These are phyloP conservation scores for Leptinotarsa haldemani DNA, from an alignment of 2,888 invertebrate genomes.

Conservation along the genomic window DNA sequence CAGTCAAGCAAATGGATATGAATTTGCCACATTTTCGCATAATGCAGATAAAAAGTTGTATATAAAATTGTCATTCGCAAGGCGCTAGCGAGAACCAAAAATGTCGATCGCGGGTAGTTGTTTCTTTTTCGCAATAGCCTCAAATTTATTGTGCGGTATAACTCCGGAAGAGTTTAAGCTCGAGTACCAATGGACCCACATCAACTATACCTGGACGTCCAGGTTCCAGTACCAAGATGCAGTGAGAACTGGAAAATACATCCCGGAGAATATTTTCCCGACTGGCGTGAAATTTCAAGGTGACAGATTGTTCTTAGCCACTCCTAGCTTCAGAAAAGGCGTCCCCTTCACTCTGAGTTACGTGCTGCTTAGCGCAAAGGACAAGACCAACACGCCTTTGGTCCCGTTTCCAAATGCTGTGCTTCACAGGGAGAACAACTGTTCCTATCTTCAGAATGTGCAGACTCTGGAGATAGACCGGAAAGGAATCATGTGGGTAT, in stretches of 20 bases:
- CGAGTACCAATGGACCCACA: conserved; percentile 71
- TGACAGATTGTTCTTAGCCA: conserved; percentile 74
- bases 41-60: too few relatives aligned
- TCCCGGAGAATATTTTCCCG: conserved; percentile 76
- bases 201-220: conserved; percentile 76
- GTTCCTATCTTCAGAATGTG: conserved; percentile 77
- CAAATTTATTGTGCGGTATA: background rate
- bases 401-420: conserved; percentile 79
- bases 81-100: background rate
- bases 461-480: conserved; percentile 81
- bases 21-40: too few relatives aligned
- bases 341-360: conserved; percentile 76
- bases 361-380: conserved; percentile 53
- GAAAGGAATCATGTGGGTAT: conserved; percentile 76
- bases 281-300: conserved; percentile 77
- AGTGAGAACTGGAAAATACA: conserved; percentile 70
- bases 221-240: conserved; percentile 70
- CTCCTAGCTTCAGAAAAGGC: conserved; percentile 76
- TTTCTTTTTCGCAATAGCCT: background rate
- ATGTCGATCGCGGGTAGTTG: background rate
- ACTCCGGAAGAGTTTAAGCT: background rate
- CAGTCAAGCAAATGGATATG: too few relatives aligned
- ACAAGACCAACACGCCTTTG: conserved; percentile 69
- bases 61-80: background rate
- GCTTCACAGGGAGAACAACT: conserved; percentile 70